Base-by-base conservation (phyloP, 1,140 invertebrate genomes). In the Akabosia matsudoensis region DNA sequence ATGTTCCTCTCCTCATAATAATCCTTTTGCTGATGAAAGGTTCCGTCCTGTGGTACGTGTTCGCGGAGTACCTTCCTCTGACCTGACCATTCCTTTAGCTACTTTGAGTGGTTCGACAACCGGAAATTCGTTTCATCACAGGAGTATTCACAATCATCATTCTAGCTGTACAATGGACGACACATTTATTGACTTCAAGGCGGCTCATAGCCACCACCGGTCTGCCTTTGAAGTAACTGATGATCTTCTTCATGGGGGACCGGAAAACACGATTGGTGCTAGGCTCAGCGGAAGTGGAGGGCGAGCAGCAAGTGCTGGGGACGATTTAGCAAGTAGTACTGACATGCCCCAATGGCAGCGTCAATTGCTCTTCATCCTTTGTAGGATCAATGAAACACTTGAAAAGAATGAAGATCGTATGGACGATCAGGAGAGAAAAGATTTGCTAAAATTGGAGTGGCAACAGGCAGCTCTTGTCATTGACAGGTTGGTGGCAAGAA, bases 381-480 rank as follows among this genome's bases (percentile, higher is more conserved):
- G 86, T 74, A 85, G 86, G 82, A 84, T 89, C 3, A 85, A 88
- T 78, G 84, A 86, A 77, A 87, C 87, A 0, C 88, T 89, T 71
- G 88, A 89, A 80, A 84, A 85, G 79, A 88, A 89, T 81, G 88
- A 89, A 77, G 84, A 86, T 78, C 81, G 89, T 33, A 78, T 88
- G 30, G 84, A 85, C 3, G 88, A 90, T 74, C 87, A 88, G 78
- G 89, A 90, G 79, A 81, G 85, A 33, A 81, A 86, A 70, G 89
- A 90, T 77, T 84, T 84, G 52, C 86, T 88, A 74, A 86, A 86
- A 76, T 79, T 86, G 33, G 89, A 90, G 79, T 89, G 88, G 88
- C 88, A 89, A 82, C 88, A 89, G 80, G 84, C 89, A 33, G 88
- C 89, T 0, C 82, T 89, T 18, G 86, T 89, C 3, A 83, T 90